These are phyloP conservation scores for Idaea straminata DNA, from an alignment of 2,888 invertebrate genomes.

Conservation along the genomic window DNA sequence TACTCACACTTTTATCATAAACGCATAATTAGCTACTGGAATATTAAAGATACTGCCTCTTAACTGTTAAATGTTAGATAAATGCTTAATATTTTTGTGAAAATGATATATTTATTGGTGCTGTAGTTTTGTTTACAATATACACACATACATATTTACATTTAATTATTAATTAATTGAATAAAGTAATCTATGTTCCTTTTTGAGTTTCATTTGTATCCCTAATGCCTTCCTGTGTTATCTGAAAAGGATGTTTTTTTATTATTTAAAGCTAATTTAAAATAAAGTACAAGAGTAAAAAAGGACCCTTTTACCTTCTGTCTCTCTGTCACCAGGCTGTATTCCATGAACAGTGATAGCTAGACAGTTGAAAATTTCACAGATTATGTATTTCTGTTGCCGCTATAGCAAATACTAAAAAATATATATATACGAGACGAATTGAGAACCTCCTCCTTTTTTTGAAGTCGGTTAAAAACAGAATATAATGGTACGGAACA, in stretches of 20 bases:
- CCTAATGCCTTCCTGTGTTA: slow-evolving; percentile 73
- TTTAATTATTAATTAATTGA: slow-evolving; percentile 49
- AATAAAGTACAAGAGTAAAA: too few species aligned
- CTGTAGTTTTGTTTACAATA: slow-evolving; percentile 77
- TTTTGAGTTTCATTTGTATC: slow-evolving; percentile 55
- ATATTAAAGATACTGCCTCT: slow-evolving; percentile 64
- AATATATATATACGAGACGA: too few species aligned
- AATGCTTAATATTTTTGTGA: slow-evolving; percentile 77
- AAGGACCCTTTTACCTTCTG: too few species aligned
- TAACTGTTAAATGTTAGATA: slow-evolving; percentile 67
- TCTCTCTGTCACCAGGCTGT: too few species aligned
- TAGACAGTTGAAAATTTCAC: too few species aligned
- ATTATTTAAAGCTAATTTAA: background rate
- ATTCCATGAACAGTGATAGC: too few species aligned
- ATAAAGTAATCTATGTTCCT: slow-evolving; percentile 61
- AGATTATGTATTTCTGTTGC: too few species aligned
- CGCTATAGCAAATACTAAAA: too few species aligned
- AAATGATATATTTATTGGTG: slow-evolving; percentile 79
- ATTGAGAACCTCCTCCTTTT: too few species aligned
- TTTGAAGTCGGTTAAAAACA: too few species aligned
- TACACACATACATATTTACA: slow-evolving; percentile 60
- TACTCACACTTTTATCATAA: slow-evolving; percentile 79
- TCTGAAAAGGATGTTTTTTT: slow-evolving; percentile 53
- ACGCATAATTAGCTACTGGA: slow-evolving; percentile 51
- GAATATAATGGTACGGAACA: too few species aligned